These are phyloP conservation scores for Callyntrura sp. DNA, from an alignment of 2,888 invertebrate genomes.

Conservation along the genomic window DNA sequence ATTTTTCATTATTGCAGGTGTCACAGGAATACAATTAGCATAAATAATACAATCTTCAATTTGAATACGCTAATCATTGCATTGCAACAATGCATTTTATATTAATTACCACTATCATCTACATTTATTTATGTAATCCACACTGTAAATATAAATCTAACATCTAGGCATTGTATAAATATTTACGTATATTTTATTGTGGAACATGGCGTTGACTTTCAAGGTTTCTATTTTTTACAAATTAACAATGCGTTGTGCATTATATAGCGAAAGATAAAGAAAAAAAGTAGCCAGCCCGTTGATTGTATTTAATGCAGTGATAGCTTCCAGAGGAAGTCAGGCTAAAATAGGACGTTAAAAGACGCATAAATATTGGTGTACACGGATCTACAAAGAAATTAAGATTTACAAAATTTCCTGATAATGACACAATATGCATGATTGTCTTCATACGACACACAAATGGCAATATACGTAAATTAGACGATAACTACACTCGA, in stretches of 20 bases:
- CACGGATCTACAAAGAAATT: neutral
- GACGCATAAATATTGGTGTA: neutral
- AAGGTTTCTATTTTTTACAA: constrained; percentile 45
- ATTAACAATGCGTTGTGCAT: neutral
- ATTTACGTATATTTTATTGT: neutral
- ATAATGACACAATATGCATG: constrained; percentile 2
- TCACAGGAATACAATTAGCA: too few species aligned
- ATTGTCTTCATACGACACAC: neutral
- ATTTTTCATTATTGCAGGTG: neutral
- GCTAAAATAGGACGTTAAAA: neutral
- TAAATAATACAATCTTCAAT: too few species aligned
- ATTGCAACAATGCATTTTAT: too few species aligned
- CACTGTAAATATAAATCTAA: constrained; percentile 11
- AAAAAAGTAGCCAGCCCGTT: too few species aligned
- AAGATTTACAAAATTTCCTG: neutral
- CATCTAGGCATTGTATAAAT: neutral
- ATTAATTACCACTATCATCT: neutral
- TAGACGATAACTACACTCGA: too few species aligned
- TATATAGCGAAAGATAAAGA: neutral
- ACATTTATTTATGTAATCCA: neutral
- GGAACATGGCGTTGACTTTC: neutral
- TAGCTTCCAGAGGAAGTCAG: neutral
- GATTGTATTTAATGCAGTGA: neutral
- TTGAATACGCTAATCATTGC: neutral
- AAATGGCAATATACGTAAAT: neutral